Evolutionary conservation across 2,888 invertebrate genomes (phyloP), one percentile per base, ranked within the genome.

Genomic region (Cryptophagus acutangulus): DNA sequence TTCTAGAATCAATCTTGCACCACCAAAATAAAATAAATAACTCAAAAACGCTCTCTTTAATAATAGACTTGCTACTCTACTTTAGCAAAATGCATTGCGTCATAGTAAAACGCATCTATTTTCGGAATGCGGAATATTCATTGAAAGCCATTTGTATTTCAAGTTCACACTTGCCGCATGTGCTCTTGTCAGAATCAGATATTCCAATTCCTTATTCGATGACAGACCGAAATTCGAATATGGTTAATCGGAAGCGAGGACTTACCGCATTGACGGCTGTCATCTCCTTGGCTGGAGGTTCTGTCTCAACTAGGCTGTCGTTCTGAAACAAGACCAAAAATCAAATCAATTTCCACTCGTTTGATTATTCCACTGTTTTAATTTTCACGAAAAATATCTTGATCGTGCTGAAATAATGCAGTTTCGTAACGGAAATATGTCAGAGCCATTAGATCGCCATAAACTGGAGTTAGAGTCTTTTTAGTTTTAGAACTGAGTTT

Each of bases 201-300:
- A 3, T 17, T 34, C 16, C 16, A 5, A 12, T 13, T n/a, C 6
- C 6, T 6, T 20, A 20, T 20, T 6, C 6, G 24, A 20, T 6
- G 24, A 20, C n/a, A 20, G 24, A 20, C 24, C 24, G 24, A 8
- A 8, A 20, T 20, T 20, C n/a, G n/a, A n/a, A n/a, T n/a, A n/a
- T n/a, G n/a, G n/a, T n/a, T n/a, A n/a, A n/a, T n/a, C n/a, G n/a
- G n/a, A n/a, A n/a, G n/a, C n/a, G 20, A 48, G 48, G 51, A 55
- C 78, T 78, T 70, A 79, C 79, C 77, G 78, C 75, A 71, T 79
- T 79, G 63, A 79, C 76, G 64, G 78, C 78, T 63, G 78, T 77
- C 79, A 79, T 79, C 60, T 72, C 71, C 66, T 69, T 71, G 55
- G 70, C 62, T 61, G 66, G 66, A 58, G 67, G 63, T 49, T 66